Conservation (phyloP, 2,888 invertebrate genomes). For the Drosophila emarginata region DNA sequence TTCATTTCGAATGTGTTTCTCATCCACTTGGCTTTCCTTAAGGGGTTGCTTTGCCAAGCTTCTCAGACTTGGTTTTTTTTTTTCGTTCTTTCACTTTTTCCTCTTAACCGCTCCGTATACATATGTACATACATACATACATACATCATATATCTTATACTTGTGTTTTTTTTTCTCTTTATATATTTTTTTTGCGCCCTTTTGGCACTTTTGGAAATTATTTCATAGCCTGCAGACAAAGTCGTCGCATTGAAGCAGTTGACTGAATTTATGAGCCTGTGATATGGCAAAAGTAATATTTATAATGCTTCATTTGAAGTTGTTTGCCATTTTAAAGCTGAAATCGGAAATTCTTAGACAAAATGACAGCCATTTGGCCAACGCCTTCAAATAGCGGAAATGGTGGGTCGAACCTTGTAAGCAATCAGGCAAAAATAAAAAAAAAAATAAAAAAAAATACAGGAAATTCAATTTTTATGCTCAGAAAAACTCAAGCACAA, state of each 20-base stretch:
- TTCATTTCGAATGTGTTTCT: conserved; percentile 57
- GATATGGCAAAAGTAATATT: conserved; percentile 58
- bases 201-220: conserved; percentile 74
- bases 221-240: conserved; percentile 53
- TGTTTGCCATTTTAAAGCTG: conserved; percentile 17
- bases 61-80: conserved; percentile 51
- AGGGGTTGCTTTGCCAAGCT: conserved; percentile 61
- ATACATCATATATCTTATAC: conserved; percentile 1
- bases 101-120: not conserved
- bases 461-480: conserved; percentile 71
- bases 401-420: conserved; percentile 49
- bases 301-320: conserved; percentile 51
- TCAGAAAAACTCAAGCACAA: conserved; percentile 30
- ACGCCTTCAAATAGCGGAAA: conserved; percentile 45
- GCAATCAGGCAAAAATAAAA: conserved; percentile 54
- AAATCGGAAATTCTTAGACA: conserved; percentile 26
- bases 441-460: conserved; percentile 54
- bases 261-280: conserved; percentile 27
- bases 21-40: conserved; percentile 54
- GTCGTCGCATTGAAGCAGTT: conserved; percentile 28
- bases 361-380: conserved; percentile 35
- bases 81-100: conserved; percentile 17
- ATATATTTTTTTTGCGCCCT: conserved; percentile 63
- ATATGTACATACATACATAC: not conserved
- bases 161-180: conserved; percentile 23